Conservation (phyloP, 2,113 vertebrate genomes). For the Tenrec ecaudatus region DNA sequence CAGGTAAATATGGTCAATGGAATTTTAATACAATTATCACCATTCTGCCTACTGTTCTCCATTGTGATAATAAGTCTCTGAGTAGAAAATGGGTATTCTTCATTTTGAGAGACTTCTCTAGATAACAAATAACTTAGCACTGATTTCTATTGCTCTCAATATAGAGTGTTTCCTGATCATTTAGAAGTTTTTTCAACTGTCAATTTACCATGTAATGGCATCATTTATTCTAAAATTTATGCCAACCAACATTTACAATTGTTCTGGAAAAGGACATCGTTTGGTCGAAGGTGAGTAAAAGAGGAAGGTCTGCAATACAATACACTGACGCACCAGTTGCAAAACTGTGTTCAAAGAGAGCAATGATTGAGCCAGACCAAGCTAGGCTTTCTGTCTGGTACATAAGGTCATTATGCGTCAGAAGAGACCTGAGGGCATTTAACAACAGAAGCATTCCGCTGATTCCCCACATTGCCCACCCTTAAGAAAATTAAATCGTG, state of each 20-base stretch:
- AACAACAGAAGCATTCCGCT: not conserved
- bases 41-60: conserved; percentile 23
- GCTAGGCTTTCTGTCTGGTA: not conserved
- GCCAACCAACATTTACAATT: conserved; percentile 24
- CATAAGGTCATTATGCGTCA: not conserved
- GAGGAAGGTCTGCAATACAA: not conserved
- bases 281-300: not conserved
- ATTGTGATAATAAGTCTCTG: not conserved
- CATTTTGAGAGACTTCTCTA: conserved; percentile 47
- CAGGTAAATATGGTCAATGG: not conserved
- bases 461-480: conserved; percentile 56
- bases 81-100: not conserved
- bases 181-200: conserved; percentile 32
- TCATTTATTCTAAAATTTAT: conserved; percentile 47
- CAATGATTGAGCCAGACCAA: not conserved
- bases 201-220: not conserved
- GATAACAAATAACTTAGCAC: conserved; percentile 32
- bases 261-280: not conserved
- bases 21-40: not conserved
- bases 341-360: not conserved
- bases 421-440: not conserved
- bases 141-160: conserved; percentile 28
- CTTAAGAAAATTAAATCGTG: conserved; percentile 63
- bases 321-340: not conserved
- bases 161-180: not conserved